phyloP scores from a whole-genome alignment of 2,113 vertebrate genomes.

The Aythya baeri region DNA sequence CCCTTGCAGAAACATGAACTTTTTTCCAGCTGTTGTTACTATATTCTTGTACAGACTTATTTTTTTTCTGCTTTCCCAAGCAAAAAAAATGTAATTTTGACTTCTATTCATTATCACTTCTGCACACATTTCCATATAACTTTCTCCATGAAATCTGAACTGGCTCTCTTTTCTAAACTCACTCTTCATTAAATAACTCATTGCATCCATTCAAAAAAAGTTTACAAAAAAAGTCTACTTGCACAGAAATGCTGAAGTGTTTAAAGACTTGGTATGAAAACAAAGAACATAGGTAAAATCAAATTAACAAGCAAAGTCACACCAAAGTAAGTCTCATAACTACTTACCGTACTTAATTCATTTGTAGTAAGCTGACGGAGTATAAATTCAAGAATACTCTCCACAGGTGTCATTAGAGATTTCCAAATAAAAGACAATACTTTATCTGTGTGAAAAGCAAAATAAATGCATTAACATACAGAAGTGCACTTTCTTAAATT shows the following conservation, averaged over 20 bases:
- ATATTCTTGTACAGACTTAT: background rate
- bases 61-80: background rate
- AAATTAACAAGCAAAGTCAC: background rate
- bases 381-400: conserved; percentile 85
- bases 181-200: background rate
- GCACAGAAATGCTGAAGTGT: background rate
- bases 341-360: conserved; percentile 85
- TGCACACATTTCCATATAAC: background rate
- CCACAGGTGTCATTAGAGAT: conserved; percentile 64
- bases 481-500: background rate
- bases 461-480: background rate
- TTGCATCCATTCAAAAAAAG: background rate
- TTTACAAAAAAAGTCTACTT: background rate
- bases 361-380: conserved; percentile 80
- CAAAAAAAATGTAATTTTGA: background rate
- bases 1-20: background rate
- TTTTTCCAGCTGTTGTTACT: background rate
- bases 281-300: background rate
- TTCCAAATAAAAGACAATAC: conserved; percentile 73
- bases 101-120: background rate
- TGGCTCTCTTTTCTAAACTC: background rate
- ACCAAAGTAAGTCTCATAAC: background rate
- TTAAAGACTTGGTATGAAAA: background rate
- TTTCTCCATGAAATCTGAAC: background rate
- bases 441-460: conserved; percentile 52